Percentiles rank a stretch among this genome's conserved stretches.
phyloP scores from a whole-genome alignment of 2,888 invertebrate genomes.

The Hyposoter dolosus region DNA sequence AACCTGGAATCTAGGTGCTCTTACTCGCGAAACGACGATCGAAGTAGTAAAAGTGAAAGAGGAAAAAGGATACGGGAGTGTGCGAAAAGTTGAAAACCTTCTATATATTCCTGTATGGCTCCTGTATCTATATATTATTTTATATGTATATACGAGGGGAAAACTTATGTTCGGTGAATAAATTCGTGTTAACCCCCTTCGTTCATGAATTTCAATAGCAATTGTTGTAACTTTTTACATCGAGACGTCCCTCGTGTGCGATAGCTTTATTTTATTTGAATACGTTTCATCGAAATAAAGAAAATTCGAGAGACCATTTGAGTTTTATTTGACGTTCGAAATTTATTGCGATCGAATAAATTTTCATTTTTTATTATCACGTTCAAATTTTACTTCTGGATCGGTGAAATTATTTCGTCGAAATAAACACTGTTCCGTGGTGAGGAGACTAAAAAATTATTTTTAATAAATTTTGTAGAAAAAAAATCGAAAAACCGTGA shows the following conservation, averaged over 20 bases:
- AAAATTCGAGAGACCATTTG: not conserved
- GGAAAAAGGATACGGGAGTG: constrained; percentile 24
- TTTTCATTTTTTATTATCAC: not conserved
- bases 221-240: constrained; percentile 41
- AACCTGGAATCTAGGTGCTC: constrained; percentile 30
- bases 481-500: too few species aligned
- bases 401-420: not conserved
- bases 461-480: too few species aligned
- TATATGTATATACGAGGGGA: constrained; percentile 17
- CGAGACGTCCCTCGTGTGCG: constrained; percentile 16
- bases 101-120: constrained; percentile 2
- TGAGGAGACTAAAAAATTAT: too few species aligned
- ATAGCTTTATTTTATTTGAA: constrained; percentile 15
- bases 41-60: constrained; percentile 56
- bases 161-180: constrained; percentile 53
- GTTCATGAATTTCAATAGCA: constrained; percentile 45
- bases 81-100: constrained; percentile 45
- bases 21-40: constrained; percentile 49
- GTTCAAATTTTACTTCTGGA: not conserved
- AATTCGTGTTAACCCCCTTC: constrained; percentile 43
- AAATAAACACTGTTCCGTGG: not conserved
- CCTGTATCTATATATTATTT: constrained; percentile 20
- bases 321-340: not conserved
- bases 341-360: not conserved
- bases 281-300: not conserved